Evolutionary conservation across 92 coral and sea anemone genomes (phyloP).

Genomic region (Palythoa grandis): DNA sequence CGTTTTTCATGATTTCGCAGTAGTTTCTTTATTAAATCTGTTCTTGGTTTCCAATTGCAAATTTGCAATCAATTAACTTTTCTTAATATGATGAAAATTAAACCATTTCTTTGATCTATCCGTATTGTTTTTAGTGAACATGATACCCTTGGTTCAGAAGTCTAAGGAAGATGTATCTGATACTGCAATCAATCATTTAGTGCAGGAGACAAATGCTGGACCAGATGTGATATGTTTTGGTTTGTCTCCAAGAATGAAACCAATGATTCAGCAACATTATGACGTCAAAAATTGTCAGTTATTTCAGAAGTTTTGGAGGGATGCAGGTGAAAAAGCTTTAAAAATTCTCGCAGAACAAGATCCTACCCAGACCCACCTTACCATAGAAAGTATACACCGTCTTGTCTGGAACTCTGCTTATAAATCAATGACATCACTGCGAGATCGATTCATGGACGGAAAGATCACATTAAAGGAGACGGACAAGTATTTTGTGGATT

Average conservation of each 20-base stretch:
- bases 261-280: slow-evolving; percentile 58
- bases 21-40: not conserved
- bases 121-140: slow-evolving; percentile 45
- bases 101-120: not conserved
- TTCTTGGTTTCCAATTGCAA: not conserved
- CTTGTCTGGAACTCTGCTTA: not conserved
- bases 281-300: slow-evolving; percentile 6
- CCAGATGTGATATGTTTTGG: slow-evolving; percentile 62
- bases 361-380: slow-evolving; percentile 14
- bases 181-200: slow-evolving; percentile 49
- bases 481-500: slow-evolving; percentile 20
- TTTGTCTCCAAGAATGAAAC: slow-evolving; percentile 48
- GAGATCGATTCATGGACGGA: slow-evolving; percentile 47
- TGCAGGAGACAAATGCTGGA: not conserved
- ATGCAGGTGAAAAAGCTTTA: too few species aligned
- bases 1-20: too few species aligned
- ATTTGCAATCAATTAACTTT: not conserved
- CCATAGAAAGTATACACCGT: slow-evolving; percentile 59
- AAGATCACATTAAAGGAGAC: slow-evolving; percentile 40
- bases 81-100: not conserved
- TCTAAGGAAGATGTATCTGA: slow-evolving; percentile 37
- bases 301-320: too few species aligned
- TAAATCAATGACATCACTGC: slow-evolving; percentile 10
- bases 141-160: slow-evolving; percentile 32
- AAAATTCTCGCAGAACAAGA: not conserved